A percentile compares a stretch with the other conserved stretches of the same genome.
These are phyloP conservation scores for Sialia sialis DNA, from an alignment of 2,113 vertebrate genomes.

Conservation along the genomic window DNA sequence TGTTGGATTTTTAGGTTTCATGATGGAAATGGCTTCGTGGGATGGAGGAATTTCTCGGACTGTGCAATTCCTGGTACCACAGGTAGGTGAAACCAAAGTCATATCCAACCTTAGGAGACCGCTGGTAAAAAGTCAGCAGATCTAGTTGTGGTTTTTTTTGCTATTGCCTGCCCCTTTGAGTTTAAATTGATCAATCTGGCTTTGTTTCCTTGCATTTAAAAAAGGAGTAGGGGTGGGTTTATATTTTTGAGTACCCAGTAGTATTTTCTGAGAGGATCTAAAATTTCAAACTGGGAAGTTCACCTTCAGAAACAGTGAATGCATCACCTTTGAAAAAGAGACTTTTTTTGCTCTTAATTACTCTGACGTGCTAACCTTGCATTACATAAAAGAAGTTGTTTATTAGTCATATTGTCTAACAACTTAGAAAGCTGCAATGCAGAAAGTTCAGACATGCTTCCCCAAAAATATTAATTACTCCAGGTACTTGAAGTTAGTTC, in stretches of 20 bases:
- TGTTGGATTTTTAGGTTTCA: slow-evolving; percentile 82
- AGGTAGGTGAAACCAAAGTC: slow-evolving; percentile 73
- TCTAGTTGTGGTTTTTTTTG: background rate
- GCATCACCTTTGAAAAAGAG: background rate
- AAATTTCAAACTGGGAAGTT: background rate
- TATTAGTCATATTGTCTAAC: background rate
- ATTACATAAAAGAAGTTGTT: background rate
- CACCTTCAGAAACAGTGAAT: background rate
- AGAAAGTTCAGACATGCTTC: background rate
- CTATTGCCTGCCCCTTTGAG: background rate
- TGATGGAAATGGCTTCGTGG: slow-evolving; percentile 99
- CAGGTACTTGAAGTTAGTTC: background rate
- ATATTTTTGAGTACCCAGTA: background rate
- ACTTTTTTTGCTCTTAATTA: background rate
- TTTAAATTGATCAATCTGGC: background rate
- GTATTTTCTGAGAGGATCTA: background rate
- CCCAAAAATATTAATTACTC: background rate
- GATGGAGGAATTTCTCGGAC: slow-evolving; percentile 96
- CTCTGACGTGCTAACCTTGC: background rate
- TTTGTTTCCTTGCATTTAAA: background rate
- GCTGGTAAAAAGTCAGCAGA: background rate
- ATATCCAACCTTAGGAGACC: background rate
- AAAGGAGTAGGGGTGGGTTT: background rate
- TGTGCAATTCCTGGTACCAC: slow-evolving; percentile 95
- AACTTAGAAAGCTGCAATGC: background rate